Conservation (phyloP, 2,113 vertebrate genomes). For the Entelurus aequoreus region DNA sequence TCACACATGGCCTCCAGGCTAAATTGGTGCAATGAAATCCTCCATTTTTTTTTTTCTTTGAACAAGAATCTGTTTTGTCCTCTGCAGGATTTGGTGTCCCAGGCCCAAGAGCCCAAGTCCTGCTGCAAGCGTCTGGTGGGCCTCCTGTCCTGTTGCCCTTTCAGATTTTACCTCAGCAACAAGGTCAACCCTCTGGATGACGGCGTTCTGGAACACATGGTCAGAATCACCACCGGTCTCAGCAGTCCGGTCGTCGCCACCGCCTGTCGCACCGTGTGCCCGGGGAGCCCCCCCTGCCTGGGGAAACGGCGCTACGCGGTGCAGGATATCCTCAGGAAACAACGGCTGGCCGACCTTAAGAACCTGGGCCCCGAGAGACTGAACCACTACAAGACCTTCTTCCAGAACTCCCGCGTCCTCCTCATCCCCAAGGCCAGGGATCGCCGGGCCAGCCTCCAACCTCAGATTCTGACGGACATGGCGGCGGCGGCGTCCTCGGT, state of each 20-base stretch:
- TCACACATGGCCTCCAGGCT: no score
- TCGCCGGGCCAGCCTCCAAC: constrained; percentile 74
- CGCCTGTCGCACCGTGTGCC: constrained; percentile 81
- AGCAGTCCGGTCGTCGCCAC: constrained; percentile 80
- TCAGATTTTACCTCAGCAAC: constrained; percentile 61
- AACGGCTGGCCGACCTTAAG: constrained; percentile 57
- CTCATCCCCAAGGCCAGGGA: constrained; percentile 66
- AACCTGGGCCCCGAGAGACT: constrained; percentile 58
- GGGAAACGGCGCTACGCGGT: constrained; percentile 83
- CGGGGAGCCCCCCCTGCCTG: constrained; percentile 78
- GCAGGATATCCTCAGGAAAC: constrained; percentile 81
- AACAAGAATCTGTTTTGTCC: constrained; percentile 5
- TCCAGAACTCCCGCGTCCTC: constrained; percentile 72
- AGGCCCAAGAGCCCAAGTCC: constrained; percentile 70
- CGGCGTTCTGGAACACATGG: constrained; percentile 86
- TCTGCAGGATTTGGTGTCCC: constrained; percentile 64
- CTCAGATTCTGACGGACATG: constrained; percentile 36
- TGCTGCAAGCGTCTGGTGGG: constrained; percentile 73
- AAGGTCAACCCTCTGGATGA: constrained; percentile 75
- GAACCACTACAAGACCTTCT: constrained; percentile 68
- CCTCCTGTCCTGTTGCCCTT: constrained; percentile 58
- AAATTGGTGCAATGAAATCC: background rate
- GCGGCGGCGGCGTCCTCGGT: constrained; percentile 42
- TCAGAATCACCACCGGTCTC: constrained; percentile 82
- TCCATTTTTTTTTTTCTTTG: background rate